Base-by-base conservation (phyloP, 2,888 invertebrate species). In the Polymixis lichenea region DNA sequence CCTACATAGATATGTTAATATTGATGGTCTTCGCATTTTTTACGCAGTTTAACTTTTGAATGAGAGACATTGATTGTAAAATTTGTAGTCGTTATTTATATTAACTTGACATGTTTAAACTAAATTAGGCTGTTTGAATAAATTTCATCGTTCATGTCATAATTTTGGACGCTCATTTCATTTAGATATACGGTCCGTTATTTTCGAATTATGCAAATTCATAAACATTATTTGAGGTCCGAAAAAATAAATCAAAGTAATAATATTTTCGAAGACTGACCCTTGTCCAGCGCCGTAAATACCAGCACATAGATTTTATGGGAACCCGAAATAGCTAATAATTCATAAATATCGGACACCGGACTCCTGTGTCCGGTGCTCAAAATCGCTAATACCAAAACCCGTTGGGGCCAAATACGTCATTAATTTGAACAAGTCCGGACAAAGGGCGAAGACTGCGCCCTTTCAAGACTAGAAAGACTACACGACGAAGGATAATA, bases 261-360 rank as follows among this genome's bases (percentile, higher is more conserved):
- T 82, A 87, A 84, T 78, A 84, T 80, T 79, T 83, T 78, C 66
- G 75, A 65, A 72, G 71, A 86, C 80, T 90, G 89, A 87, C 90
- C 91, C 87, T 75, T 82, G 80, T 86, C 82, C 82, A 68, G 78
- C 38, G 38, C 71, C 17, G 70, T 86, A 85, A 85, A 80, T 78
- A 80, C 80, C 80, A 78, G 75, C 82, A 80, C 89, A 89, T 90
- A 90, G 89, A 94, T 92, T 93, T 94, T 94, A 94, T 94, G 95
- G 94, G 95, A 95, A 95, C 95, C 92, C 90, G 53, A 88, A 92
- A 91, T 89, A 90, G 89, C 91, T 93, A 93, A 95, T 96, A 96
- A 95, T 95, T 96, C 95, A 96, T 96, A 96, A 94, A 92, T 92
- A 90, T 93, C 92, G 94, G 93, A 92, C 95, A 93, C 90, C 91